Conservation (phyloP, 2,888 invertebrate genomes). For the Coelinius sp. region DNA sequence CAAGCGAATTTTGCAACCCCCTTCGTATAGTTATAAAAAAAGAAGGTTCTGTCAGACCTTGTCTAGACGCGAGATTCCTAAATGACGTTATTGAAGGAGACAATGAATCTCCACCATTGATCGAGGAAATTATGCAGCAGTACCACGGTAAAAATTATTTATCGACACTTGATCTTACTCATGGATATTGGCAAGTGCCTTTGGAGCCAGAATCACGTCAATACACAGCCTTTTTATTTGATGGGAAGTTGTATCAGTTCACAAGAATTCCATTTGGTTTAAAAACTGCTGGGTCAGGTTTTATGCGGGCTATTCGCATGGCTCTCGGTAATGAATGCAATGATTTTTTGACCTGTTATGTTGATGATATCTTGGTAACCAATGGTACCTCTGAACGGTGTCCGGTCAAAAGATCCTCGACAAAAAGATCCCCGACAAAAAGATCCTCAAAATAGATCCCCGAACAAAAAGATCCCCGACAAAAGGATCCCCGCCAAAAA, state of each 20-base stretch:
- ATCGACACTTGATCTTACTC: conserved; percentile 44
- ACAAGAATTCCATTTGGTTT: conserved; percentile 55
- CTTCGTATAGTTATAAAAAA: conserved; percentile 56
- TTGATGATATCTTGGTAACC: conserved; percentile 40
- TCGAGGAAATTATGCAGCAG: conserved; percentile 46
- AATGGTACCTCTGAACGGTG: conserved; percentile 45
- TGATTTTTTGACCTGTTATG: conserved; percentile 24
- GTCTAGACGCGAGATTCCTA: conserved; percentile 57
- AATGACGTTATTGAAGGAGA: conserved; percentile 57
- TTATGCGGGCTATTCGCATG: conserved; percentile 36
- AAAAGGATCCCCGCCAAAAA: too few species aligned
- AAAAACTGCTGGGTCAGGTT: conserved; percentile 53
- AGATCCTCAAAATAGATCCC: too few species aligned
- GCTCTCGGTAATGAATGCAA: neutral
- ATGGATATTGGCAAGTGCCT: conserved; percentile 46
- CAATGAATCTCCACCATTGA: conserved; percentile 50
- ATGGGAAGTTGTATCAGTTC: conserved; percentile 51
- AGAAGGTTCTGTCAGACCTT: conserved; percentile 55
- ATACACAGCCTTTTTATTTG: too few species aligned
- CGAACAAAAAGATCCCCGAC: too few species aligned
- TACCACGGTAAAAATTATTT: conserved; percentile 22
- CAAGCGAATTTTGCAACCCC: conserved; percentile 55
- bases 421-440: too few species aligned
- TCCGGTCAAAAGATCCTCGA: too few species aligned
- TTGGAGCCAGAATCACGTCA: too few species aligned